Evolutionary conservation across 2,113 vertebrate species (phyloP).

Genomic region (Ptilonorhynchus violaceus): DNA sequence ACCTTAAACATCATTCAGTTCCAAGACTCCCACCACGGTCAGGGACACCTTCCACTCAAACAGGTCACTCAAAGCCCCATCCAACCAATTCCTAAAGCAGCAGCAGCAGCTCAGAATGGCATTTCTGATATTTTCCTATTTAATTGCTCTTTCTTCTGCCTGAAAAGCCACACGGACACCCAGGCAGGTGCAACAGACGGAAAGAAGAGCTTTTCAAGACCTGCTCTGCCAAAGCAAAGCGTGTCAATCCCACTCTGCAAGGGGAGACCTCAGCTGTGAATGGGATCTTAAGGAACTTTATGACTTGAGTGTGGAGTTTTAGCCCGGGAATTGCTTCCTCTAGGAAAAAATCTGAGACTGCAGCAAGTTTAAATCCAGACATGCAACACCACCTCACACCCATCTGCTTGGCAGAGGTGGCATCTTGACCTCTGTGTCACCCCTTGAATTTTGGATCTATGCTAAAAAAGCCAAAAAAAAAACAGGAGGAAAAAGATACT

Average conservation of each 20-base stretch:
- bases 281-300: neutral
- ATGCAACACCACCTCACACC: neutral
- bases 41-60: neutral
- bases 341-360: neutral
- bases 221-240: neutral
- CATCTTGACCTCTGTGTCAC: neutral
- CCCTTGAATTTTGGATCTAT: neutral
- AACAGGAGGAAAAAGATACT: fast-evolving
- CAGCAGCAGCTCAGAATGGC: neutral
- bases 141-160: neutral
- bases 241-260: neutral
- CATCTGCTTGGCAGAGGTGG: fast-evolving
- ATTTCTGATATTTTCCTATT: neutral
- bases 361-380: neutral
- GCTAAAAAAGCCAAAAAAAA: neutral
- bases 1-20: neutral
- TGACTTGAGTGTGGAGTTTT: neutral
- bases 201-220: neutral
- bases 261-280: neutral
- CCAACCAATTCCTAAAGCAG: neutral
- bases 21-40: neutral
- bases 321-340: neutral
- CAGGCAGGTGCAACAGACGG: neutral
- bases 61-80: neutral
- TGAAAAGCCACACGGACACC: neutral